These are phyloP conservation scores for Stictonetta naevosa DNA, from an alignment of 2,113 vertebrate genomes.

Conservation along the genomic window DNA sequence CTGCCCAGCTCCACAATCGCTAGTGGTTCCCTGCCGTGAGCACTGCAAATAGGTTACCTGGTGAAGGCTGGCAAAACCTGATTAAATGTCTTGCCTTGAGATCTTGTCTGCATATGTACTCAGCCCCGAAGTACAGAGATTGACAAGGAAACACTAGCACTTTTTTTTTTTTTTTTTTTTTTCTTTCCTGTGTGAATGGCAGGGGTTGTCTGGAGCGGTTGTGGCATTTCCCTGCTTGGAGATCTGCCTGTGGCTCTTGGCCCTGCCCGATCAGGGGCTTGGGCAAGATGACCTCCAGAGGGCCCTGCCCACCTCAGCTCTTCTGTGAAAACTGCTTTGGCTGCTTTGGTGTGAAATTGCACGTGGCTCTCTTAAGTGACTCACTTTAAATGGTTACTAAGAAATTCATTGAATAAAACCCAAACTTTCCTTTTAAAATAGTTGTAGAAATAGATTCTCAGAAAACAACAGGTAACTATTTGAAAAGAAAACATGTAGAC, in stretches of 20 bases:
- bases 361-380: not conserved
- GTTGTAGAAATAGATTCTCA: not conserved
- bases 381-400: not conserved
- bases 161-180: not conserved
- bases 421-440: not conserved
- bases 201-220: not conserved
- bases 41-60: not conserved
- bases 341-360: not conserved
- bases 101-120: not conserved
- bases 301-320: not conserved
- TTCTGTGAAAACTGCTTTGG: not conserved
- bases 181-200: not conserved
- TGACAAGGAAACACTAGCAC: accelerated
- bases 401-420: not conserved
- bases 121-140: not conserved
- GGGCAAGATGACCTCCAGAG: not conserved
- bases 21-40: not conserved
- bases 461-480: not conserved
- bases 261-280: not conserved
- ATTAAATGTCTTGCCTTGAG: not conserved
- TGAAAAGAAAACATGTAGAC: not conserved
- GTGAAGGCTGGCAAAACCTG: not conserved
- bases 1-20: accelerated
- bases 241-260: not conserved
- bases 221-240: not conserved